Base-by-base conservation (phyloP, 2,888 invertebrate species). In the Drosophila nr. fundita region DNA sequence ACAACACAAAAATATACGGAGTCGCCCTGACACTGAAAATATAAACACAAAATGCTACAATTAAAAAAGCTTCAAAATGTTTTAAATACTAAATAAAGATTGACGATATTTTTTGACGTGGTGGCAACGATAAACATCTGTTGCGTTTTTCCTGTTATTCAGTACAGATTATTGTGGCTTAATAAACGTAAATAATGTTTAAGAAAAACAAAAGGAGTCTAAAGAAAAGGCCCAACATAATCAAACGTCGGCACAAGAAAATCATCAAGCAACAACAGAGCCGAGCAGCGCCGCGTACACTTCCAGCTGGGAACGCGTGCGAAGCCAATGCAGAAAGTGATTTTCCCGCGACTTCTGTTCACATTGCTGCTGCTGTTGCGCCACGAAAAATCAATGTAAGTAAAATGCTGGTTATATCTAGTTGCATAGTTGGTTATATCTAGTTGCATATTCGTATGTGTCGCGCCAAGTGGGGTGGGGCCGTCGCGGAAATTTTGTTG, bases 121-220 rank as follows among this genome's bases (percentile, higher is more conserved):
- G n/a, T 40, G 55, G 76, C 67, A 76, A 48, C 63, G 49, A 38
- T 21, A 7, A 61, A 29, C 80, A 80, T 72, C 64, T 76, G 80
- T 76, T 75, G 36, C 21, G 0, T 15, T 15, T n/a, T 27, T 48
- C 4, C 30, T 0, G 30, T 52, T 29, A 10, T 21, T 45, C 8
- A 52, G 15, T 53, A 2, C 2, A n/a, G 21, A 48, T 68, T 27
- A 0, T 8, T 24, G 10, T 24, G 7, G 2, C 2, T 15, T 0
- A 13, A 15, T 11, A 42, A 21, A 32, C 15, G 18, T 40, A 1
- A 29, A n/a, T 2, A 38, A 78, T 78, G 78, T 48, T 15, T 30
- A 76, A 48, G 45, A 63, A 15, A 4, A 60, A 57, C 21, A 75
- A 42, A 30, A 36, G 24, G 7, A n/a, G 18, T 0, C 24, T 13